These are phyloP conservation scores for Zalophus californianus DNA, from an alignment of 2,797 vertebrate genomes.

Conservation along the genomic window DNA sequence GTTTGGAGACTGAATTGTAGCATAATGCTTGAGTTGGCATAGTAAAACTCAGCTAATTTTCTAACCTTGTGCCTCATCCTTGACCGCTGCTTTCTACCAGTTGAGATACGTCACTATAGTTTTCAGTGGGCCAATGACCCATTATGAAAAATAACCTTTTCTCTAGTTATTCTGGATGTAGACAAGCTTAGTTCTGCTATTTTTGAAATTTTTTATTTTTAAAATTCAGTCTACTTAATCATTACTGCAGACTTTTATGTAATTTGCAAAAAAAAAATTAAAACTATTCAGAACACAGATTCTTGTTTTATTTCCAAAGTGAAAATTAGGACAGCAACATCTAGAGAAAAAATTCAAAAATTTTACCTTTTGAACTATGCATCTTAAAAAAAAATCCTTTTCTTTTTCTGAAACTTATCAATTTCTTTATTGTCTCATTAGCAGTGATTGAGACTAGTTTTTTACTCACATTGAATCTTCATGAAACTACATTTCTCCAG, in stretches of 20 bases:
- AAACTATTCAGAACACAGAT: neutral
- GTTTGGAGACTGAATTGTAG: neutral
- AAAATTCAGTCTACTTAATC: neutral
- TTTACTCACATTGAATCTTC: neutral
- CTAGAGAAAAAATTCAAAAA: neutral
- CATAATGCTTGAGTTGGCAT: neutral
- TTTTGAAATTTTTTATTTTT: conserved; percentile 4
- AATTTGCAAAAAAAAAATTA: neutral
- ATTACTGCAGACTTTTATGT: neutral
- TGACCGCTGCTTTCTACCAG: neutral
- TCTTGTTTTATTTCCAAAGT: conserved; percentile 18
- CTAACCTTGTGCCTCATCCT: neutral
- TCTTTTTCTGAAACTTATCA: neutral
- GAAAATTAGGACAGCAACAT: neutral
- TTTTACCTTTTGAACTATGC: neutral
- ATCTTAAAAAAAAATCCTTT: neutral
- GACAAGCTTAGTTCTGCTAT: neutral
- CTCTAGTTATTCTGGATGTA: neutral
- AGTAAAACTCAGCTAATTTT: neutral
- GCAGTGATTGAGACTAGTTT: neutral
- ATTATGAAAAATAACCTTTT: neutral
- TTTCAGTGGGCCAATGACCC: neutral
- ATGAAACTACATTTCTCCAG: neutral
- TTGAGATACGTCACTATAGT: neutral
- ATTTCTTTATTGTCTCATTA: neutral